Evolutionary conservation across 2,888 invertebrate genomes (phyloP).

Genomic region (Ecdyonurus torrentis): DNA sequence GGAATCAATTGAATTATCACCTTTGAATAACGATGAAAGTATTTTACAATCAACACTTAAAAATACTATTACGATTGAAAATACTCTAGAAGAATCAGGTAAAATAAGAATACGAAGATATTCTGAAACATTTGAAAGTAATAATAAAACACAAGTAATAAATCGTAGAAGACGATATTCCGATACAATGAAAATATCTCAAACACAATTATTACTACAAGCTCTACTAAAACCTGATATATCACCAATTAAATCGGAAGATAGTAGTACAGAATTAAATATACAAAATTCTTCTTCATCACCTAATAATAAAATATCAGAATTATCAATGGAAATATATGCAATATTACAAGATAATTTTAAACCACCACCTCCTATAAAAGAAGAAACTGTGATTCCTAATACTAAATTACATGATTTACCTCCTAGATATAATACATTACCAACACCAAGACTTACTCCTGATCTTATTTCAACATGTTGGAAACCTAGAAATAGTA

Average conservation of each 20-base stretch:
- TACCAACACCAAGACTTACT: not conserved
- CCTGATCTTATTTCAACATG: not conserved
- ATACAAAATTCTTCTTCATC: too few species aligned
- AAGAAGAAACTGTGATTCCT: not conserved
- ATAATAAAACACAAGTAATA: not conserved
- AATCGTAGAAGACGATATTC: not conserved
- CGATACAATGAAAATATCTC: not conserved
- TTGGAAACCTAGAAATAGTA: not conserved
- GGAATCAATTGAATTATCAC: not conserved
- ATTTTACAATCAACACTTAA: not conserved
- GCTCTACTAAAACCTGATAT: not conserved
- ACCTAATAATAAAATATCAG: not conserved
- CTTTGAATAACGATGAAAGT: not conserved
- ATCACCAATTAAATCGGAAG: not conserved
- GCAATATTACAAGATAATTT: not conserved
- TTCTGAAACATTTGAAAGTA: not conserved
- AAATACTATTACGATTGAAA: not conserved
- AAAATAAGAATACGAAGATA: not conserved
- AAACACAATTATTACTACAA: not conserved
- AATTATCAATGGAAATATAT: not conserved
- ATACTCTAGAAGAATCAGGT: not conserved
- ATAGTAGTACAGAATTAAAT: not conserved
- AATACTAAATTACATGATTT: too few species aligned
- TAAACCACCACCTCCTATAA: not conserved
- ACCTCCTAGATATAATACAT: too few species aligned